Percentiles rank a stretch among this genome's conserved stretches.
Conservation (phyloP, 2,113 vertebrate genomes). For the Sceloporus tristichus region DNA sequence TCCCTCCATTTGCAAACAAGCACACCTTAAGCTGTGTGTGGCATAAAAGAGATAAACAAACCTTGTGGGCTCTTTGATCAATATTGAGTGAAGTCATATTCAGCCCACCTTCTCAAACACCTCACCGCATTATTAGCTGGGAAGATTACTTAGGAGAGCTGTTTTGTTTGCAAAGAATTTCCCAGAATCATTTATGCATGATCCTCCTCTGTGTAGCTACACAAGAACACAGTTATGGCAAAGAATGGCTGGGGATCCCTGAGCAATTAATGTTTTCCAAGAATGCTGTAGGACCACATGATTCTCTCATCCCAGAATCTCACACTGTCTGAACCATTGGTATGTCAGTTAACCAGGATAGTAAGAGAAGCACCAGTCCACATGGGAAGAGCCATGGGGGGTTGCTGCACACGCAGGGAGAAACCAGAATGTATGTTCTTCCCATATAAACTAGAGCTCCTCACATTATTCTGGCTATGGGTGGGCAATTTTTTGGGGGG, state of each 20-base stretch:
- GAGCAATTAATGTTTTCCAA: background rate
- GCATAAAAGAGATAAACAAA: constrained; percentile 26
- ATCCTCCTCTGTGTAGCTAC: fast-evolving
- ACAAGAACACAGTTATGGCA: background rate
- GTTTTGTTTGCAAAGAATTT: constrained; percentile 1
- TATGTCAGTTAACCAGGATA: too few relatives aligned
- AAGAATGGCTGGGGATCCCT: background rate
- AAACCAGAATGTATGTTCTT: background rate
- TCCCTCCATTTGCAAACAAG: background rate
- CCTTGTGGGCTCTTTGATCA: background rate
- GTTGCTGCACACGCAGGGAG: background rate
- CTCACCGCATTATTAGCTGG: background rate
- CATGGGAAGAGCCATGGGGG: background rate
- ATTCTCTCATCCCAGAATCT: background rate
- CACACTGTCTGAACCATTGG: too few relatives aligned
- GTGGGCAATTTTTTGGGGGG: too few relatives aligned
- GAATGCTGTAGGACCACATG: background rate
- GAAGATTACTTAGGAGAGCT: background rate
- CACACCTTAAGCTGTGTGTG: constrained; percentile 22
- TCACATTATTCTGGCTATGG: background rate
- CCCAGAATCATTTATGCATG: background rate
- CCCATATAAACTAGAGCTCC: background rate
- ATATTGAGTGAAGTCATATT: constrained; percentile 20
- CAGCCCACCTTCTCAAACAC: constrained; percentile 43
- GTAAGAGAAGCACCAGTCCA: too few relatives aligned